Evolutionary conservation across 2,113 vertebrate genomes (phyloP).

Genomic region (Erpornis zantholeuca): DNA sequence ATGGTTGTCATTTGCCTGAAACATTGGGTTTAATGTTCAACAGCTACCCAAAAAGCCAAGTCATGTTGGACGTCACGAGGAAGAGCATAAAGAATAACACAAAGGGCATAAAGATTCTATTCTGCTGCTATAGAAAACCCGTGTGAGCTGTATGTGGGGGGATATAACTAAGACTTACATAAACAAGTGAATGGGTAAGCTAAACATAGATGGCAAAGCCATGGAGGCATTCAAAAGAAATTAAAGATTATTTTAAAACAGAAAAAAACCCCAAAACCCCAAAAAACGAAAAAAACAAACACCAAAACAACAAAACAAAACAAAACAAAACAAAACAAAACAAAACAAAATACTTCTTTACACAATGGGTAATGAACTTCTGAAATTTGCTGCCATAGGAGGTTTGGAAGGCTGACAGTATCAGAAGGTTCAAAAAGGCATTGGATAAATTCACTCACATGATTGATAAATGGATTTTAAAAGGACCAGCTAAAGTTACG

Average conservation of each 20-base stretch:
- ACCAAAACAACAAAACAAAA: too few relatives aligned
- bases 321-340: too few relatives aligned
- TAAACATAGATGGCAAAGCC: not conserved
- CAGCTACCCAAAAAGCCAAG: not conserved
- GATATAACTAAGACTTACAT: not conserved
- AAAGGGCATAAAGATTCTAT: not conserved
- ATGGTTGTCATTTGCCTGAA: not conserved
- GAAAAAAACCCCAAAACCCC: too few relatives aligned
- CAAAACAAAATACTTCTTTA: not conserved
- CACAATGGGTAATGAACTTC: not conserved
- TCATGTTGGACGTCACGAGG: not conserved
- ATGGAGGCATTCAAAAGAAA: not conserved
- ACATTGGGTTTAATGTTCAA: not conserved
- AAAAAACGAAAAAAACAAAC: not conserved
- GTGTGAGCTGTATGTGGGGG: not conserved
- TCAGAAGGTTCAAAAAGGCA: not conserved
- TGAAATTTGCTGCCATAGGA: not conserved
- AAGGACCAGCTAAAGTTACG: not conserved
- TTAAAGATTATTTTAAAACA: not conserved
- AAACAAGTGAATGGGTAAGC: not conserved
- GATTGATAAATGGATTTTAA: not conserved
- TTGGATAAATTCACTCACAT: not conserved
- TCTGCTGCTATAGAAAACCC: not conserved
- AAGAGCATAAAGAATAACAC: not conserved
- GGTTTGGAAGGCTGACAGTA: not conserved